Percentiles rank a stretch among this genome's conserved stretches.
Conservation (phyloP, 2,797 vertebrate species). For the Cetoscarus ocellatus region DNA sequence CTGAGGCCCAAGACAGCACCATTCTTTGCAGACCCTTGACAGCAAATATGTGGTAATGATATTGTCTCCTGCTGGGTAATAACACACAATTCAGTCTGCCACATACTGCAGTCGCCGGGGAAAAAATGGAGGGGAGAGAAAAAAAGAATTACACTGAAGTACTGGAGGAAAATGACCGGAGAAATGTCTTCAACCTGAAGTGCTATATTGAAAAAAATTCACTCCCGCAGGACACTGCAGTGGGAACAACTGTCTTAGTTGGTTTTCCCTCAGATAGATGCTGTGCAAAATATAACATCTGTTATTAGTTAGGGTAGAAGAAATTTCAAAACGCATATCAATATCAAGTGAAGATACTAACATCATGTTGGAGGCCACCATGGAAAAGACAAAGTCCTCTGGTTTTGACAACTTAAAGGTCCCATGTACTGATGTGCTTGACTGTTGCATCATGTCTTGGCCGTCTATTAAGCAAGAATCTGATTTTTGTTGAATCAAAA, state of each 20-base stretch:
- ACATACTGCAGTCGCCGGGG: conserved; percentile 84
- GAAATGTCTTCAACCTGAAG: conserved; percentile 89
- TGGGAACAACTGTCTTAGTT: conserved; percentile 66
- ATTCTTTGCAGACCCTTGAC: conserved; percentile 91
- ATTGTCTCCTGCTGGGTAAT: conserved; percentile 92
- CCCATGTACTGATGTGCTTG: no score
- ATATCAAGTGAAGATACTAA: no score
- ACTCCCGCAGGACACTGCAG: conserved; percentile 74
- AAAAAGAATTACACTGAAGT: conserved; percentile 88
- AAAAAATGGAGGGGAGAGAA: conserved; percentile 80
- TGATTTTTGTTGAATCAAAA: no score
- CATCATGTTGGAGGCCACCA: no score
- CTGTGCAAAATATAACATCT: conserved; percentile 23
- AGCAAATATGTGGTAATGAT: conserved; percentile 92
- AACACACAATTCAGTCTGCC: conserved; percentile 90
- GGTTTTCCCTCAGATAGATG: conserved; percentile 32
- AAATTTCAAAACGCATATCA: no score
- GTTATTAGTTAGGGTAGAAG: conserved; percentile 7
- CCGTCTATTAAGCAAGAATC: no score
- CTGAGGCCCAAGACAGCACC: conserved; percentile 87
- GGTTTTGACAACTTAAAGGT: no score
- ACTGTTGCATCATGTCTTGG: no score
- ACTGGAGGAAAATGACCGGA: conserved; percentile 88
- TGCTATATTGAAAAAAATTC: conserved; percentile 80
- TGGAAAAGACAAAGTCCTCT: no score